Evolutionary conservation across 64 coral and sea anemone genomes (phyloP), one percentile per base, ranked within the genome.

Genomic region (Actinia tenebrosa): DNA sequence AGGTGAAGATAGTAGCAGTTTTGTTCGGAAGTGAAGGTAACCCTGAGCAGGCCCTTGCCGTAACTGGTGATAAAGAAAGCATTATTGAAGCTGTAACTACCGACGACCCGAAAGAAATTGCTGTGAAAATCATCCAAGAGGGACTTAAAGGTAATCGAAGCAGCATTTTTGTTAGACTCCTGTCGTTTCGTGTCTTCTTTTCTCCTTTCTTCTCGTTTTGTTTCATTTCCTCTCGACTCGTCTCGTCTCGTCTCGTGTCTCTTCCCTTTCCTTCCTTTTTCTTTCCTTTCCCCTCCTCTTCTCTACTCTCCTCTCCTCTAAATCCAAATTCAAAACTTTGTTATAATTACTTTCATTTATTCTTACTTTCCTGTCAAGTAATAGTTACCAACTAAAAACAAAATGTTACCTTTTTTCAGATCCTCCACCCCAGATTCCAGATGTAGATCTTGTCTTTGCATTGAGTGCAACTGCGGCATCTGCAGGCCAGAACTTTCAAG

Each of bases 381-480:
- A 50, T 50, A 50, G 2, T 50, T 8, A 50, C 7, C 7, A 14
- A 58, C 0, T 58, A 58, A 58, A 58, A 11, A 14, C 10, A 58
- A 16, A 27, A 50, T 5, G 2, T 16, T 53, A 5, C 14, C 19
- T 20, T 20, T 22, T 83, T 83, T 5, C 44, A 92, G 90, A 82
- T 50, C 78, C 60, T 45, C 86, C 91, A 19, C 87, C 81, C 43
- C 79, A 69, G 53, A 89, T 90, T 20, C 88, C 88, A 6, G 87
- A 83, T 54, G 89, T 93, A 78, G 91, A 97, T 90, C 84, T 97
- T 56, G 71, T 79, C 1, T 93, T 97, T 97, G 91, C 94, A 22
- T 61, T 97, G 55, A 97, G 94, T 47, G 94, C 94, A 71, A 71
- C 94, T 17, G 89, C 88, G 20, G 44, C 16, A 13, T 18, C 77